Evolutionary conservation across 2,888 invertebrate genomes (phyloP).

Genomic region (Parascotia fuliginaria): DNA sequence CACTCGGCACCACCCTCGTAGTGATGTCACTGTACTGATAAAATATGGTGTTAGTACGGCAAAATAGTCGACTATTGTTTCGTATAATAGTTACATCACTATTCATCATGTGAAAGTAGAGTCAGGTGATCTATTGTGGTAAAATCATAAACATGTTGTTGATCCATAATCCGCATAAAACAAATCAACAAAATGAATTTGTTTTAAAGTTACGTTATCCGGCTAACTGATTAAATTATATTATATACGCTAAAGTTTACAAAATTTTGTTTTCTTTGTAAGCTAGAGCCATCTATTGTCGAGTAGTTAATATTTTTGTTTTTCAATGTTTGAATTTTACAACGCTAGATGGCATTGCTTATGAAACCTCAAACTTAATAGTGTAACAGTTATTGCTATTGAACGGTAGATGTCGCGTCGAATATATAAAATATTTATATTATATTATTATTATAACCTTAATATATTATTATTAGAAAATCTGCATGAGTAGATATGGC

Average conservation of each 20-base stretch:
- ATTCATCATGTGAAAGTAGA: constrained; percentile 1
- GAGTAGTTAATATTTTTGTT: constrained; percentile 1
- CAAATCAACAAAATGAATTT: no score
- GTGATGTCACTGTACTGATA: constrained; percentile 32
- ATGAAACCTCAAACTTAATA: no score
- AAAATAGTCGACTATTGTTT: constrained; percentile 3
- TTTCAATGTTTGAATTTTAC: background rate
- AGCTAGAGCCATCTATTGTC: constrained; percentile 30
- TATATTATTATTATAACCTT: no score
- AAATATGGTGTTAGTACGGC: background rate
- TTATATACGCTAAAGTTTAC: no score
- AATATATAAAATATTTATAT: no score
- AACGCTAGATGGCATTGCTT: background rate
- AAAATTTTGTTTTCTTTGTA: no score
- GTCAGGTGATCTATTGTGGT: background rate
- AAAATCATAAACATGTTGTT: background rate
- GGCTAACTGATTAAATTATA: no score
- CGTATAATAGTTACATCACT: background rate
- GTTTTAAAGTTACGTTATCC: no score
- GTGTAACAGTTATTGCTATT: constrained; percentile 26
- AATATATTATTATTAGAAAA: no score
- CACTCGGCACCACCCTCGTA: constrained; percentile 57
- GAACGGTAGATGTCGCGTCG: constrained; percentile 16
- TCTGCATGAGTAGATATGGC: no score
- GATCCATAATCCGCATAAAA: background rate